A percentile compares a stretch with the other conserved stretches of the same genome.
These are phyloP conservation scores for Columba guinea DNA, from an alignment of 2,797 vertebrate genomes.

Conservation along the genomic window DNA sequence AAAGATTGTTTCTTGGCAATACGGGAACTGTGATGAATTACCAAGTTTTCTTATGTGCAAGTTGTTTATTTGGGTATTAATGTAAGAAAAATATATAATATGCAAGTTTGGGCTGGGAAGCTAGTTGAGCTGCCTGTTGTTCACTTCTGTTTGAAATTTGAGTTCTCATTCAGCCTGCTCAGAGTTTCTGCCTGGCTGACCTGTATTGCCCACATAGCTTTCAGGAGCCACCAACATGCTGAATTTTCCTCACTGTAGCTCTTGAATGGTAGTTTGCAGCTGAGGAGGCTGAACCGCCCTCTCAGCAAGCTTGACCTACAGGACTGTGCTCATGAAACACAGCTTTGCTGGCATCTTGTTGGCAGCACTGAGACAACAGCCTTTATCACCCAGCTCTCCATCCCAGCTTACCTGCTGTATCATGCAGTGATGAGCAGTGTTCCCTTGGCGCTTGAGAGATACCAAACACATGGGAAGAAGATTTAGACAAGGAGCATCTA, in stretches of 20 bases:
- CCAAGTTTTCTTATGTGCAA: not conserved
- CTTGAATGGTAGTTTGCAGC: not conserved
- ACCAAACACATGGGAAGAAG: accelerated
- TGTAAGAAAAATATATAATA: not conserved
- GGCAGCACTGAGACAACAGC: accelerated
- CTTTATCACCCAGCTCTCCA: not conserved
- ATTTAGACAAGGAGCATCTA: not conserved
- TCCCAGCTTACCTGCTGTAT: not conserved
- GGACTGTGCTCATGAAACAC: not conserved
- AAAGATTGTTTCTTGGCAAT: not conserved
- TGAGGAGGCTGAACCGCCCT: not conserved
- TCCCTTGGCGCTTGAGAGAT: not conserved
- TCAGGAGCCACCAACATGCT: not conserved
- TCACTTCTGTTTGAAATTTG: not conserved
- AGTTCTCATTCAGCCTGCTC: not conserved
- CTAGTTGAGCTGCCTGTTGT: not conserved
- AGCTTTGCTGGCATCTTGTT: not conserved
- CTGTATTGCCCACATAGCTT: accelerated
- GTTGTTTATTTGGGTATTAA: not conserved
- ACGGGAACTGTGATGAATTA: not conserved
- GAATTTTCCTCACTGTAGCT: not conserved
- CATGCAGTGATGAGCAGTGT: accelerated
- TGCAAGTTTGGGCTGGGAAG: not conserved
- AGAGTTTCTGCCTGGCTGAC: not conserved
- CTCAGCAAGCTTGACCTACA: not conserved